Percentiles rank a stretch among this genome's conserved stretches.
Evolutionary conservation across 2,797 vertebrate genomes (phyloP).

Genomic region (Tenualosa ilisha): DNA sequence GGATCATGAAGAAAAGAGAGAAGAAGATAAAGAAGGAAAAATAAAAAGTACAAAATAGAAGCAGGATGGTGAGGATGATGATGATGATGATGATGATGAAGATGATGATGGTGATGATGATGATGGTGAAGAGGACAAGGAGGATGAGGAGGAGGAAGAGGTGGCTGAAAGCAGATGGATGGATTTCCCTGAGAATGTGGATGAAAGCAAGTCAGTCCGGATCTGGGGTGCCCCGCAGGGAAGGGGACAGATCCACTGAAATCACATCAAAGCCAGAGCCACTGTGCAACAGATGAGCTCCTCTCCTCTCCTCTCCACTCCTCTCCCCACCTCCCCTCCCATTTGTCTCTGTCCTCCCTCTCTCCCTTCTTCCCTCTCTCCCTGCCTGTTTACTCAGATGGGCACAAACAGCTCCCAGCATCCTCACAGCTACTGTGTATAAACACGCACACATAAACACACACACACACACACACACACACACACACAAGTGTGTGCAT

Average conservation of each 20-base stretch:
- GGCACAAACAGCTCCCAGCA: slow-evolving; percentile 58
- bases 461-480: slow-evolving; percentile 29
- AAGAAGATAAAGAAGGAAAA: slow-evolving; percentile 37
- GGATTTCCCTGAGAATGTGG: slow-evolving; percentile 70
- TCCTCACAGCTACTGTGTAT: slow-evolving; percentile 46
- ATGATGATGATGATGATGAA: neutral
- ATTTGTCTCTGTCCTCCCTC: neutral
- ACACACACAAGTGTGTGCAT: neutral
- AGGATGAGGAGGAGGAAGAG: slow-evolving; percentile 23
- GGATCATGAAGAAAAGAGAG: neutral
- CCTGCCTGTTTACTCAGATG: slow-evolving; percentile 74
- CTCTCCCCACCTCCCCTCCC: slow-evolving; percentile 42
- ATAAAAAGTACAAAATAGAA: neutral
- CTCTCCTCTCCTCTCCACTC: slow-evolving; percentile 55
- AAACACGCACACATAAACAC: slow-evolving; percentile 35
- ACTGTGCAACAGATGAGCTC: slow-evolving; percentile 76
- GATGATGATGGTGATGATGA: neutral
- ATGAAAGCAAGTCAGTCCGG: slow-evolving; percentile 68
- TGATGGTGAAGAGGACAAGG: neutral
- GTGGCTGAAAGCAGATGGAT: slow-evolving; percentile 67
- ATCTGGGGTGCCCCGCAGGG: slow-evolving; percentile 69
- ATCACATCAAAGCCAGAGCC: slow-evolving; percentile 79
- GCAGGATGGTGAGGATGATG: slow-evolving; percentile 15
- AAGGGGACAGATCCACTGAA: slow-evolving; percentile 67
- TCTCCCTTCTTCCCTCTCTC: slow-evolving; percentile 31